Evolutionary conservation across 1,140 invertebrate genomes (phyloP).

Genomic region (Listronotus bonariensis): DNA sequence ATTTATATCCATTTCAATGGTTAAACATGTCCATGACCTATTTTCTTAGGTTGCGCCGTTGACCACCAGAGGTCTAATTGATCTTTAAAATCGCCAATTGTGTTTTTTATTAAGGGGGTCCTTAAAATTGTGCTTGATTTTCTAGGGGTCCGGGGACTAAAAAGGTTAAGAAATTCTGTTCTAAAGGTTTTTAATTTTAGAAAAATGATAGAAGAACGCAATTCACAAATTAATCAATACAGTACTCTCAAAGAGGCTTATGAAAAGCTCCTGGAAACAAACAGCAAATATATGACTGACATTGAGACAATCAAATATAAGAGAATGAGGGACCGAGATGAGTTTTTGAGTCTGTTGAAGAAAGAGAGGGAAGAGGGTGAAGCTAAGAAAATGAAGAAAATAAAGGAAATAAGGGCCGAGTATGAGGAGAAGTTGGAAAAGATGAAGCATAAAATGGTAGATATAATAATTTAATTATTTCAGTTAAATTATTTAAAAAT

Average conservation of each 20-base stretch:
- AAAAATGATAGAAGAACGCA: constrained; percentile 46
- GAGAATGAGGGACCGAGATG: constrained; percentile 48
- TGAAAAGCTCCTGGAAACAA: constrained; percentile 52
- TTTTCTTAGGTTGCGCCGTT: no score
- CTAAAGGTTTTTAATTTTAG: constrained; percentile 28
- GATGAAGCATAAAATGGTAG: constrained; percentile 71
- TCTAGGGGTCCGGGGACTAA: no score
- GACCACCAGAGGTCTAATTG: no score
- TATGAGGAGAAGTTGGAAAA: constrained; percentile 69
- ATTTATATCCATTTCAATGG: no score
- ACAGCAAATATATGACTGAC: constrained; percentile 49
- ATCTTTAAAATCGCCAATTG: no score
- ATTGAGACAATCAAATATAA: constrained; percentile 53
- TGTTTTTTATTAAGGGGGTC: no score
- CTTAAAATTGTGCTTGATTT: no score
- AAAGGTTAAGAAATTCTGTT: no score
- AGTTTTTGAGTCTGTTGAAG: constrained; percentile 45
- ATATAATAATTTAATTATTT: neutral
- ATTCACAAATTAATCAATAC: constrained; percentile 39
- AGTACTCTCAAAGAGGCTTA: constrained; percentile 49
- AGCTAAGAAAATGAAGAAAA: constrained; percentile 37
- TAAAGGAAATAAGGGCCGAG: constrained; percentile 62
- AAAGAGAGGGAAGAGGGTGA: constrained; percentile 44
- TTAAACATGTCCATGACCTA: no score
- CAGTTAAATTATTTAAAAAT: no score